Evolutionary conservation across 1,140 invertebrate species (phyloP), one percentile per base, ranked within the genome.

Genomic region (Chrysopa pallens): DNA sequence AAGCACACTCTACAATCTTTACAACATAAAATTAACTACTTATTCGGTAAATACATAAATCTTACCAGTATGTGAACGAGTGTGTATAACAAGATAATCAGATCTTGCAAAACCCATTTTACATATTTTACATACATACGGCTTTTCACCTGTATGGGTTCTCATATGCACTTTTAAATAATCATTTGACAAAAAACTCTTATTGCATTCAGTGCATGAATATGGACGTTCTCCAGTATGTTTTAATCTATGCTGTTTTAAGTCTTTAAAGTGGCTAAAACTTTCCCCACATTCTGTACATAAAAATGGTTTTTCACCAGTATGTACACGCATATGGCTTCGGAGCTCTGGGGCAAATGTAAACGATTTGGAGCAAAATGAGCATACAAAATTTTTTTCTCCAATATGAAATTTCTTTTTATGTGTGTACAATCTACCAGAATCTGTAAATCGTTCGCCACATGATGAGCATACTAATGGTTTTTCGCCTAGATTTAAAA

Each of bases 141-240:
- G 71, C 40, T 79, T 79, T 38, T 70, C 62, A 29, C 77, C 78
- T 14, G 86, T 85, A 61, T 96, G 92, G 7, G 81, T 85, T 37
- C 87, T 72, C 52, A 80, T 74, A 62, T 96, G 92, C 52, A 93
- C 84, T 39, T 76, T 76, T 36, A 80, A 63, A 51, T 89, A 80
- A 11, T 83, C 78, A 7, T 84, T 80, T 29, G 88, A 67, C 0
- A 82, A 78, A 55, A 93, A 94, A 36, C 73, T 70, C 52, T 88
- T 82, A 31, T 77, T 68, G 60, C 90, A 95, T 11, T 81, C 64
- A 29, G 75, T 65, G 57, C 90, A 97, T 50, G 76, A 74, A 60
- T 91, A 92, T 0, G 87, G 85, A 56, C 89, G 88, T 53, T 85
- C 80, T 0, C 87, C 86, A 0, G 79, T 81, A 62, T 94, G 89